phyloP scores from a whole-genome alignment of 2,888 invertebrate species.

The Brassicogethes aeneus region DNA sequence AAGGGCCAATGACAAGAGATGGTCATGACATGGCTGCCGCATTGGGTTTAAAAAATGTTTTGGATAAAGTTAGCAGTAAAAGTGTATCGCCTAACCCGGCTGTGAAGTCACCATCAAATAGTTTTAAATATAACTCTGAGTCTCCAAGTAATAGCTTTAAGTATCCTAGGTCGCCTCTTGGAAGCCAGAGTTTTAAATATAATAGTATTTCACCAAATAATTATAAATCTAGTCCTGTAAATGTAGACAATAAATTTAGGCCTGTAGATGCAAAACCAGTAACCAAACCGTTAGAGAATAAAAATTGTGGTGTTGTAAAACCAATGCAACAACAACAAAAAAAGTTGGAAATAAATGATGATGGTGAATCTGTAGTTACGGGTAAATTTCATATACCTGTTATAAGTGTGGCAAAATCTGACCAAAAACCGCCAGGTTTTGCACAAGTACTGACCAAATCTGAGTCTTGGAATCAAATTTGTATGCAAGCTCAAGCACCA shows the following conservation, averaged over 20 bases:
- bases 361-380: conserved; percentile 39
- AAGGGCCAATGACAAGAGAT: conserved; percentile 48
- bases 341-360: conserved; percentile 30
- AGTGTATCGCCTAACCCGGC: conserved; percentile 4
- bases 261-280: conserved; percentile 1
- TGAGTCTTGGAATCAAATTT: conserved; percentile 73
- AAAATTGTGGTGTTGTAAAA: conserved; percentile 22
- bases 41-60: conserved; percentile 45
- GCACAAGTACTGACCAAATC: conserved; percentile 52
- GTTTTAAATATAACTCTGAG: conserved; percentile 4
- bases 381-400: conserved; percentile 38
- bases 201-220: no score
- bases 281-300: conserved; percentile 6
- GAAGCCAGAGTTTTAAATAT: conserved; percentile 15
- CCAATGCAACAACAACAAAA: conserved; percentile 20
- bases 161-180: conserved; percentile 15
- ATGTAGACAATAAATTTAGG: no score
- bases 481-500: conserved; percentile 34
- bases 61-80: conserved; percentile 41
- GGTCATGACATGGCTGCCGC: conserved; percentile 48
- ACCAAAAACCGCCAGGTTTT: conserved; percentile 23
- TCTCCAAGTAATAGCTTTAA: conserved; percentile 13
- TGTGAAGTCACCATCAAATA: conserved; percentile 11
- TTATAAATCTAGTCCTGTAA: no score
- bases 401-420: conserved; percentile 23